Conservation (phyloP, 1,140 invertebrate genomes). For the Ceratosolen solmsi region DNA sequence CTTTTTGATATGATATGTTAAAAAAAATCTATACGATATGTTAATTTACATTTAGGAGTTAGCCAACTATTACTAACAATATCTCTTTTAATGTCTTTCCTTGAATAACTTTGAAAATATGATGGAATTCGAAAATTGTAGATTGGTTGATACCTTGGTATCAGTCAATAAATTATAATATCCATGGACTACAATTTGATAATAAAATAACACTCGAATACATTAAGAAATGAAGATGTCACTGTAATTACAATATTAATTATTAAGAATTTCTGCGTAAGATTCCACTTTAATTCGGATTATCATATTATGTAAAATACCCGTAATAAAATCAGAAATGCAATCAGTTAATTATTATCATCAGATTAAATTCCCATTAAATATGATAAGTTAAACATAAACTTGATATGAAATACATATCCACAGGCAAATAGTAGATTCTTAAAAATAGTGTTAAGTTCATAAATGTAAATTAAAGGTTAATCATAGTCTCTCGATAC, state of each 20-base stretch:
- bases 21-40: background rate
- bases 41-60: conserved; percentile 27
- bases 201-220: too few relatives aligned
- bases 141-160: background rate
- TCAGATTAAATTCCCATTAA: background rate
- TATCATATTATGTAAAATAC: background rate
- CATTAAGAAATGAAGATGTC: too few relatives aligned
- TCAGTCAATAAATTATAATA: background rate
- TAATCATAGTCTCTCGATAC: background rate
- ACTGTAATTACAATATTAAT: background rate
- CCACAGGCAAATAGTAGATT: background rate
- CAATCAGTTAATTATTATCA: background rate
- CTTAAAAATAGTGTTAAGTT: background rate
- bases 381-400: background rate
- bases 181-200: background rate
- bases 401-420: too few relatives aligned
- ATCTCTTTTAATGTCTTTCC: background rate
- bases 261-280: background rate
- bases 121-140: background rate
- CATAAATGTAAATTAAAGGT: background rate
- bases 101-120: background rate
- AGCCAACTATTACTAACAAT: background rate
- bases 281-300: background rate
- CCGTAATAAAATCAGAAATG: background rate
- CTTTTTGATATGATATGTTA: conserved; percentile 22